Conservation (phyloP, 2,797 vertebrate genomes). For the Hippopotamyrus pictus region DNA sequence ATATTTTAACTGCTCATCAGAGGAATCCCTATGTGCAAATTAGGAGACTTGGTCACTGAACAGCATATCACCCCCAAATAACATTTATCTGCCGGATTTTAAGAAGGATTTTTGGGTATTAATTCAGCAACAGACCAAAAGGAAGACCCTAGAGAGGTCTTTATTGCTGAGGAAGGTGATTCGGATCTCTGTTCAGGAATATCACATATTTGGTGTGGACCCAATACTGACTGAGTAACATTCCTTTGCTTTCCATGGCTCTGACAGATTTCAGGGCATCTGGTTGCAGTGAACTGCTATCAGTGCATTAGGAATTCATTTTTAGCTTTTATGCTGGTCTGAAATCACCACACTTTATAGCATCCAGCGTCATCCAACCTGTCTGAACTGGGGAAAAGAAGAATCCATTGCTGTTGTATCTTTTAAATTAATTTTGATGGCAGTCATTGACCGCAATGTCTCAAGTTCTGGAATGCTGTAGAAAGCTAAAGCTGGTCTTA, state of each 20-base stretch:
- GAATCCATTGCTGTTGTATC: background rate
- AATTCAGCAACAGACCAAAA: background rate
- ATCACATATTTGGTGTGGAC: background rate
- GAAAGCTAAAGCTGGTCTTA: background rate
- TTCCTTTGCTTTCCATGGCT: background rate
- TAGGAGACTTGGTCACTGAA: background rate
- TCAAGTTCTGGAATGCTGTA: background rate
- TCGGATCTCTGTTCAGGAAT: background rate
- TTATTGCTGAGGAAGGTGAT: background rate
- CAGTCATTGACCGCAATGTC: background rate
- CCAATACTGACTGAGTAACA: background rate
- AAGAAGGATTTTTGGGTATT: background rate
- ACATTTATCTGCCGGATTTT: background rate
- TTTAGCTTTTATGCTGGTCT: background rate
- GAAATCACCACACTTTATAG: background rate
- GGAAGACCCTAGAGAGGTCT: background rate
- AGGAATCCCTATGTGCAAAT: background rate
- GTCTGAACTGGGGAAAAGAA: background rate
- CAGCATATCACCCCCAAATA: background rate
- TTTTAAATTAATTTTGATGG: constrained; percentile 1
- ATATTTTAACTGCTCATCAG: background rate
- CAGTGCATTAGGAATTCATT: background rate
- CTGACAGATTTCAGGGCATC: background rate
- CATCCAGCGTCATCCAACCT: background rate
- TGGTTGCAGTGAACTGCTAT: background rate